These are phyloP conservation scores for Papilio aristodemus DNA, from an alignment of 1,140 invertebrate species.

Conservation along the genomic window DNA sequence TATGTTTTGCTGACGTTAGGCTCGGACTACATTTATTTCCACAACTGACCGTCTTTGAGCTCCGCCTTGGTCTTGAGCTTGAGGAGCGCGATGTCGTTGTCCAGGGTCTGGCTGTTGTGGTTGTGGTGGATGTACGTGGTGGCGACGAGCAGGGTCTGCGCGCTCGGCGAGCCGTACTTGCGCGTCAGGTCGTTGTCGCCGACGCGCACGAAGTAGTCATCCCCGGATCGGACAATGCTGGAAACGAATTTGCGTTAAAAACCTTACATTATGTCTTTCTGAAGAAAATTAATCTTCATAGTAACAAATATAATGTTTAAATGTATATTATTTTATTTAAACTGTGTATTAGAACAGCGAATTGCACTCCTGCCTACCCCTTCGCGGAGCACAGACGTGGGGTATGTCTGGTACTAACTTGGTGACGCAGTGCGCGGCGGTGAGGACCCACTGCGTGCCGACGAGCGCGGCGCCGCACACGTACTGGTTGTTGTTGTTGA, in stretches of 20 bases:
- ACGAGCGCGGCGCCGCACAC: slow-evolving; percentile 97
- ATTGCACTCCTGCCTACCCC: too few relatives aligned
- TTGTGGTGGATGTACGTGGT: slow-evolving; percentile 98
- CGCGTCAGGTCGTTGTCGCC: slow-evolving; percentile 95
- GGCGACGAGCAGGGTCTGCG: slow-evolving; percentile 92
- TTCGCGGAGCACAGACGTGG: too few relatives aligned
- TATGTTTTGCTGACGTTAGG: too few relatives aligned
- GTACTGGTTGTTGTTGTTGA: slow-evolving; percentile 96
- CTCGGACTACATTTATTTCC: too few relatives aligned
- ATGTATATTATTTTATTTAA: too few relatives aligned
- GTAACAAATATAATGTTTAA: too few relatives aligned
- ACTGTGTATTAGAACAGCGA: too few relatives aligned
- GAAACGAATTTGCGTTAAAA: too few relatives aligned
- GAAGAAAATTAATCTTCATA: too few relatives aligned
- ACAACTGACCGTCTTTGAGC: slow-evolving; percentile 86
- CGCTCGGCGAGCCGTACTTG: slow-evolving; percentile 92
- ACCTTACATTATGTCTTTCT: too few relatives aligned
- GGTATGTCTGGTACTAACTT: slow-evolving; percentile 83
- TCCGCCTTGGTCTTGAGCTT: slow-evolving; percentile 95
- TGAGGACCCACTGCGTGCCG: slow-evolving; percentile 96
- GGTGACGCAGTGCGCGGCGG: slow-evolving; percentile 97
- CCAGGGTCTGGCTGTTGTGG: slow-evolving; percentile 96
- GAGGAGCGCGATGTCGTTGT: slow-evolving; percentile 96
- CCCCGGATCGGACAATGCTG: slow-evolving; percentile 94
- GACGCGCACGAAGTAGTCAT: slow-evolving; percentile 94